Base-by-base conservation (phyloP, 2,113 vertebrate species). In the Marmota monax region DNA sequence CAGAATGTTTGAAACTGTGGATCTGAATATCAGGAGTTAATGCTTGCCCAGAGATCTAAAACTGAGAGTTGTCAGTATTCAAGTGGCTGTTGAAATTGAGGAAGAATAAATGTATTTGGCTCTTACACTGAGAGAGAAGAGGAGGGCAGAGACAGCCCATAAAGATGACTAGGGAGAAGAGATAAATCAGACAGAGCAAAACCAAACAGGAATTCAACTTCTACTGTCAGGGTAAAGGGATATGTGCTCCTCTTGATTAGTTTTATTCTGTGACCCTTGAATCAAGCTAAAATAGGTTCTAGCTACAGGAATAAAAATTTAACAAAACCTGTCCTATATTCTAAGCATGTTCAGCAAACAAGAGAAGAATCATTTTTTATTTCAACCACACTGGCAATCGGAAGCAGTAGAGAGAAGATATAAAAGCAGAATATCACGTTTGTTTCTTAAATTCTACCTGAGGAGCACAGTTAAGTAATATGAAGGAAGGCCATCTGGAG, bases 321-420 rank as follows among this genome's bases (percentile, higher is more conserved):
- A 87, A 91, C 90, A 96, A 96, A 96, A 77, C 85, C 91, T 96
- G 27, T 58, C 90, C 91, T 96, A 67, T 77, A 91, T 84, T 92
- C 74, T 67, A 53, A 94, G 65, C 65, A 56, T 84, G 37, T 48
- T 56, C 29, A 61, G 58, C 7, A 2, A 74, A 39, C 45, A n/a
- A 73, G 53, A 93, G 34, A 84, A 88, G 42, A 88, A 61, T 83
- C 53, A 17, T 56, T 76, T 87, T 76, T 89, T n/a, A 96, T 96
- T 88, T 96, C 88, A 92, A 42, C 20, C 78, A 48, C 48, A 69
- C 25, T 88, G 69, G 51, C 96, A 95, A 80, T 65, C 67, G 23
- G 84, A 45, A 92, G 12, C 48, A 72, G 61, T 53, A 80, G 14
- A 76, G n/a, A 80, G 13, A 88, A 83, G 92, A 78, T 56, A 4